Percentiles rank a stretch among this genome's conserved stretches.
Conservation (phyloP, 2,797 vertebrate genomes). For the Darevskia mixta region DNA sequence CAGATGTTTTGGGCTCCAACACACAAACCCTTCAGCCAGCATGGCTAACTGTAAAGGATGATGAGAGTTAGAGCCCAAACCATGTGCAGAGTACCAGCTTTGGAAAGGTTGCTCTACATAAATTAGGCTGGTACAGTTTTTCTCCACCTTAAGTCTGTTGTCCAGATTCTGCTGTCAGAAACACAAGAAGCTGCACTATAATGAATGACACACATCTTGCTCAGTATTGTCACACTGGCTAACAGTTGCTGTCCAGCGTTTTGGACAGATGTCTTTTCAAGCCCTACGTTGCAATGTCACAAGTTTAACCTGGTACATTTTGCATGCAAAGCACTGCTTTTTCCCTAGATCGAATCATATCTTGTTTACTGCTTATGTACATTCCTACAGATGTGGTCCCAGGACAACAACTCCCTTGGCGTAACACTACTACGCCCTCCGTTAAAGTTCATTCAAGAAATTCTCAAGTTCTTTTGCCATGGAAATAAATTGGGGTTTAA, state of each 20-base stretch:
- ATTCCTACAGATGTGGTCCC: neutral
- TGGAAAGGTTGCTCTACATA: neutral
- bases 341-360: neutral
- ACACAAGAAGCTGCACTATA: neutral
- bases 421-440: neutral
- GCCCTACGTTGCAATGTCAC: neutral
- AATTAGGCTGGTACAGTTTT: neutral
- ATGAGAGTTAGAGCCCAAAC: neutral
- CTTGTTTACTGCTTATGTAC: neutral
- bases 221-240: neutral
- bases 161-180: neutral
- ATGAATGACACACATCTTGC: neutral
- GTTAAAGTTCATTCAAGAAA: neutral
- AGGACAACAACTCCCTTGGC: no score
- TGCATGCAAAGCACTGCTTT: neutral
- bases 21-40: no score
- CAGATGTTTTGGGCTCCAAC: neutral
- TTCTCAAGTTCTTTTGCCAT: neutral
- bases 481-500: neutral
- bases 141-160: neutral
- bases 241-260: neutral
- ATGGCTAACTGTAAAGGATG: neutral
- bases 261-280: neutral
- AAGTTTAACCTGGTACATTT: neutral
- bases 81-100: neutral